Evolutionary conservation across 2,113 vertebrate genomes (phyloP), one percentile per base, ranked within the genome.

Genomic region (Bubalus kerabau): DNA sequence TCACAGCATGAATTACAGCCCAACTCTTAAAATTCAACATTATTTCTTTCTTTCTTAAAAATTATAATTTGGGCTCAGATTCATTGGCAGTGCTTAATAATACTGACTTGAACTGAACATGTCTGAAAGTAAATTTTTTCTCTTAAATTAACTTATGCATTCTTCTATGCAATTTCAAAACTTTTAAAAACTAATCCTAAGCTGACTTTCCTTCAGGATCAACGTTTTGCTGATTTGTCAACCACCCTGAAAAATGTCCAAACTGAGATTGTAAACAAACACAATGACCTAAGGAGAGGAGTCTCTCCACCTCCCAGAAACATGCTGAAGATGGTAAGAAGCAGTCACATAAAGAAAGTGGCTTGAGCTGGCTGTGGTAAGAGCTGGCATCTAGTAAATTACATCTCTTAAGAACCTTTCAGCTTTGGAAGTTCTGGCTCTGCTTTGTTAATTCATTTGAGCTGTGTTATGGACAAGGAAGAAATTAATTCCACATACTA

Each of bases 261-360:
- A 94, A 48, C 0, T 12, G 96, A 98, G 57, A 98, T 99, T 64
- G 97, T 98, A 50, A 24, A 98, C 62, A 98, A 98, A 50, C 98
- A 99, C 40, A 99, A 98, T 12, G 43, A 50, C 2, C 86, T 99
- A 43, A 98, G 98, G 43, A 97, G 82, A 87, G 1, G 3, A 17
- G 98, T 98, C 16, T 48, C 87, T 14, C 98, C 98, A 10, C 6
- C 95, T 40, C 98, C 98, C 3, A 98, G 90, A 36, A 98, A 99
- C 97, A 99, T 98, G 97, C 56, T 99, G 32, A 98, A 98, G 96
- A 99, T 99, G 98, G 98, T 98, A 97, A 98, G 89, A 62, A 5
- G 23, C 4, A 30, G 6, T 21, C 17, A 30, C 7, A 48, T 0
- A 40, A 74, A 23, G 30, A 52, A 50, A 81, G 5, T 32, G 52